Percentiles rank a stretch among this genome's conserved stretches.
Evolutionary conservation across 2,113 vertebrate species (phyloP).

Genomic region (Dipodomys merriami): DNA sequence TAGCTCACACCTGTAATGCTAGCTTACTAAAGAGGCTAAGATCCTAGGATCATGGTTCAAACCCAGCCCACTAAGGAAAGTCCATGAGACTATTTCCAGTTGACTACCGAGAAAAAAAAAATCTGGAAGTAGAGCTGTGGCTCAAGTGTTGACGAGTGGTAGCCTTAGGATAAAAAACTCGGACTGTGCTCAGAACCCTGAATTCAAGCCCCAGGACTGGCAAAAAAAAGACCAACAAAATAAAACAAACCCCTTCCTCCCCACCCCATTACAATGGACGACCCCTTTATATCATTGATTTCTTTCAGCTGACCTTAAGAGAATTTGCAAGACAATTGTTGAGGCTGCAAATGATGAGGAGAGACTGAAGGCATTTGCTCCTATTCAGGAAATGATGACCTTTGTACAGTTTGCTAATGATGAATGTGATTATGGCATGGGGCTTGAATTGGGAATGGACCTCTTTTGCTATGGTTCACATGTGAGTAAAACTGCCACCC

Average conservation of each 20-base stretch:
- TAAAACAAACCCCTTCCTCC: too few relatives aligned
- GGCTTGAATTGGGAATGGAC: constrained; percentile 95
- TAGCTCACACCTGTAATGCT: too few relatives aligned
- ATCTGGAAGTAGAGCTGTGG: too few relatives aligned
- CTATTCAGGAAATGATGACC: constrained; percentile 96
- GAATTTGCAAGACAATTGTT: constrained; percentile 94
- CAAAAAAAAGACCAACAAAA: neutral
- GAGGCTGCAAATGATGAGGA: constrained; percentile 92
- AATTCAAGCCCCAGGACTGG: neutral
- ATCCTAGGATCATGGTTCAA: too few relatives aligned
- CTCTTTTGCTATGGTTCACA: constrained; percentile 97
- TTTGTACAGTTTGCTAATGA: constrained; percentile 99
- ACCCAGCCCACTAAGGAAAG: too few relatives aligned
- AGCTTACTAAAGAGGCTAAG: too few relatives aligned
- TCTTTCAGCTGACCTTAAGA: constrained; percentile 90
- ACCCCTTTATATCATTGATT: neutral
- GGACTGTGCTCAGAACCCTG: too few relatives aligned
- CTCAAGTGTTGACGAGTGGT: too few relatives aligned
- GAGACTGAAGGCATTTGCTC: constrained; percentile 94
- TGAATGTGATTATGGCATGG: constrained; percentile 99
- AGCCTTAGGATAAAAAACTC: too few relatives aligned
- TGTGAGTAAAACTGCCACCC: constrained; percentile 86
- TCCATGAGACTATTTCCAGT: too few relatives aligned
- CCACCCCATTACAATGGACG: neutral
- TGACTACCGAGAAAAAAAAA: too few relatives aligned